These are phyloP conservation scores for Netelia melanura DNA, from an alignment of 2,888 invertebrate genomes.

Conservation along the genomic window DNA sequence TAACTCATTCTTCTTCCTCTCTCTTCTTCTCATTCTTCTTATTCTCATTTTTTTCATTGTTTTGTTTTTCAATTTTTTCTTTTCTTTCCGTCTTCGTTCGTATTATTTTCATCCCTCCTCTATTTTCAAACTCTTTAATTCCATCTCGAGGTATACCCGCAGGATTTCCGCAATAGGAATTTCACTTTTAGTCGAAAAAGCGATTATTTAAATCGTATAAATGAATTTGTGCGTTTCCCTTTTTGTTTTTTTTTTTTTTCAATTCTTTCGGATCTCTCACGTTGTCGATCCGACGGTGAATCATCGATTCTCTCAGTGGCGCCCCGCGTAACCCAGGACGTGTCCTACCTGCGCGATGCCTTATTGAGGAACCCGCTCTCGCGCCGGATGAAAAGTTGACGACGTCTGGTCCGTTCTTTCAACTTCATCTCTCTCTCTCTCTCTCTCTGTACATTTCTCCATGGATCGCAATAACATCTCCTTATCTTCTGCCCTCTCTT, in stretches of 20 bases:
- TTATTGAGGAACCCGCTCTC: constrained; percentile 82
- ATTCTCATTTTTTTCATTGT: neutral
- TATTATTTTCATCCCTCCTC: neutral
- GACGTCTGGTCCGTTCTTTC: constrained; percentile 61
- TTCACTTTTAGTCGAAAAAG: neutral
- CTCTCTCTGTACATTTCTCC: constrained; percentile 30
- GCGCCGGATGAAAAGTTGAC: constrained; percentile 52
- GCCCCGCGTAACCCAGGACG: constrained; percentile 62
- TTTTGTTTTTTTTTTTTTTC: neutral
- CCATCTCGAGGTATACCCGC: neutral
- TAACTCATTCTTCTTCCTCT: constrained; percentile 66
- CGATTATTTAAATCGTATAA: neutral
- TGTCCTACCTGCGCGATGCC: constrained; percentile 80
- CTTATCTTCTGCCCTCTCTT: constrained; percentile 35
- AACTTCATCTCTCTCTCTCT: constrained; percentile 12
- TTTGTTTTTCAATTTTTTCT: constrained; percentile 21
- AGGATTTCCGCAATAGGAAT: neutral
- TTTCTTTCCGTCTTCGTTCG: neutral
- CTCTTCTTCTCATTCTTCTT: constrained; percentile 37
- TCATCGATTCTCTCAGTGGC: constrained; percentile 74
- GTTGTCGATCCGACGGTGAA: constrained; percentile 75
- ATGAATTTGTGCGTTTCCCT: neutral
- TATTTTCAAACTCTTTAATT: neutral
- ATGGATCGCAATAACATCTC: constrained; percentile 34
- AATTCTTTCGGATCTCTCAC: constrained; percentile 21